Base-by-base conservation (phyloP, 2,797 vertebrate genomes). In the Steatocranus sp. region DNA sequence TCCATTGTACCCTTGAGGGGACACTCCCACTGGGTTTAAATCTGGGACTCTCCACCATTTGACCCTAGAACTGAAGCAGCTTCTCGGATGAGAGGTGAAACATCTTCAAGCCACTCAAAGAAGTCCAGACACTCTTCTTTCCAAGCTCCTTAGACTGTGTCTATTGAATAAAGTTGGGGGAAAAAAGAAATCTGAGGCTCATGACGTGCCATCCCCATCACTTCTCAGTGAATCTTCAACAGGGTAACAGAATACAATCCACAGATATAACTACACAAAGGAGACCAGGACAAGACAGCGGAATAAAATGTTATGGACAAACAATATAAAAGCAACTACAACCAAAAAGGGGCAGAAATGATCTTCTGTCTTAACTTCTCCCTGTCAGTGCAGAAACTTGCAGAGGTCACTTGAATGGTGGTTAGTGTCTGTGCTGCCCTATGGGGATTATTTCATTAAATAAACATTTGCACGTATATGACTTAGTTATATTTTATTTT, bases 101-200 rank as follows among this genome's bases (percentile, higher is more conserved):
- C 27, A 6, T 56, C 27, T 56, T 32, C 27, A 56, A 32, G 8
- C 54, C 30, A 56, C 27, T 56, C 15, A 30, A 56, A 56, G 15
- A 10, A 18, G 54, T 56, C 15, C 1, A 56, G 1, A 32, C 2
- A 3, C 15, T 56, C 30, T 56, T 56, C 54, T 56, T 56, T 18
- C 54, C 54, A 56, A 32, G 3, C 15, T 54, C 27, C 54, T 58
- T 3, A 18, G 54, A 58, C 5, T 18, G 54, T 58, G 54, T 11
- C 54, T 58, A 0, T 58, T 17, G 5, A 54, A 54, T 30, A 17
- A 54, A 54, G 8, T 32, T 56, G 2, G 0, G 0, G 0, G 32
- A 56, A 2, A 2, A 11, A 18, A 66, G 20, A 23, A 41, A 41
- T 43, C 20, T 68, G 18, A 36, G 58, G 32, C 32, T 41, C 11